Evolutionary conservation across 2,113 vertebrate species (phyloP), one percentile per base, ranked within the genome.

Genomic region (Ia io): DNA sequence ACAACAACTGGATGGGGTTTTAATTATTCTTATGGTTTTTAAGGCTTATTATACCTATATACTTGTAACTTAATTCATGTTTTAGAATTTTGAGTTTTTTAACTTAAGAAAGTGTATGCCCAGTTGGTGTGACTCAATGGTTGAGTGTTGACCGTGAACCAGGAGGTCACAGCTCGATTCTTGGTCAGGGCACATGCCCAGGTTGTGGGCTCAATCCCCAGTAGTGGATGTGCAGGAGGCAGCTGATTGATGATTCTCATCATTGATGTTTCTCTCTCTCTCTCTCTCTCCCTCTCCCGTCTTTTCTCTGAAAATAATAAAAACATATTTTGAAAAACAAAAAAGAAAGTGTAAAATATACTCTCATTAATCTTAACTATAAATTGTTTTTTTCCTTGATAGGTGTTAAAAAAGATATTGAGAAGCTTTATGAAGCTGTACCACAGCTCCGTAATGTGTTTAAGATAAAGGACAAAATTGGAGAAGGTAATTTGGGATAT

Each of bases 391-490:
- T 97, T 95, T 53, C 51, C 70, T 95, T 97, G 98, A 98, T 97
- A 97, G 99, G 99, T 92, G 95, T 99, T 96, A 98, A 99, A 98
- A 97, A 97, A 93, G 99, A 99, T 93, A 99, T 99, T 90, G 98
- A 99, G 93, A 98, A 98, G 13, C 98, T 99, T 95, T 99, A 99
- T 97, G 98, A 99, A 98, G 99, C 98, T 83, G 98, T 99, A 42
- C 99, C 99, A 94, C 99, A 99, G 97, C 98, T 99, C 88, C 97
- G 98, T 37, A 98, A 97, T 97, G 96, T 99, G 56, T 99, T 99
- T 97, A 98, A 98, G 97, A 99, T 99, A 74, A 98, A 98, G 76
- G 99, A 99, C 83, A 99, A 99, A 99, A 99, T 99, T 47, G 99
- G 99, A 98, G 99, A 99, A 99, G 99, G 99, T 99, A 97, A 98